These are phyloP conservation scores for Macrotis lagotis DNA, from an alignment of 2,113 vertebrate genomes.

Conservation along the genomic window DNA sequence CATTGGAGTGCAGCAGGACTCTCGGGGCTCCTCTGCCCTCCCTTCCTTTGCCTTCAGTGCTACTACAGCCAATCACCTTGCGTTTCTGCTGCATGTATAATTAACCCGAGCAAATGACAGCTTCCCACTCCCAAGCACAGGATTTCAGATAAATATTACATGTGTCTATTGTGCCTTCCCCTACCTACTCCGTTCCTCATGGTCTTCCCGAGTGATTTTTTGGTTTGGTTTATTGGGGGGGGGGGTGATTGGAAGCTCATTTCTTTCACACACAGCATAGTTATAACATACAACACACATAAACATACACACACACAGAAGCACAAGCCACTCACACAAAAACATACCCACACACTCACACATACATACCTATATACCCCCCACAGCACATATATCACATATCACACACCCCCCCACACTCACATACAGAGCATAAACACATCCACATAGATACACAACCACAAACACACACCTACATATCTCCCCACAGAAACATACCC, in stretches of 20 bases:
- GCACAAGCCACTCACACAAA: too few species aligned
- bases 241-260: neutral
- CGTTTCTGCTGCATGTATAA: conserved; percentile 53
- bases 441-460: too few species aligned
- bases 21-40: conserved; percentile 56
- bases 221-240: too few species aligned
- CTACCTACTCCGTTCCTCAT: neutral
- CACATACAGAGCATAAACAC: too few species aligned
- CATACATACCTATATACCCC: too few species aligned
- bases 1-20: conserved; percentile 54
- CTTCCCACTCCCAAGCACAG: conserved; percentile 58
- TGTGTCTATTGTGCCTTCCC: neutral
- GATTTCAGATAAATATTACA: conserved; percentile 35
- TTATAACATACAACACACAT: too few species aligned
- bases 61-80: conserved; percentile 66
- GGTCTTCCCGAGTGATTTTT: neutral
- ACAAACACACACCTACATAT: too few species aligned
- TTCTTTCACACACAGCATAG: neutral
- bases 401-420: too few species aligned
- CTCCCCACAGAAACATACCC: too few species aligned
- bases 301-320: neutral
- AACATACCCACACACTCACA: too few species aligned
- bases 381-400: too few species aligned
- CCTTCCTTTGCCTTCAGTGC: conserved; percentile 56
- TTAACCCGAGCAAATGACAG: conserved; percentile 55